A percentile compares a stretch with the other conserved stretches of the same genome.
phyloP scores from a whole-genome alignment of 2,888 invertebrate genomes.

The Flexamia atlantica region DNA sequence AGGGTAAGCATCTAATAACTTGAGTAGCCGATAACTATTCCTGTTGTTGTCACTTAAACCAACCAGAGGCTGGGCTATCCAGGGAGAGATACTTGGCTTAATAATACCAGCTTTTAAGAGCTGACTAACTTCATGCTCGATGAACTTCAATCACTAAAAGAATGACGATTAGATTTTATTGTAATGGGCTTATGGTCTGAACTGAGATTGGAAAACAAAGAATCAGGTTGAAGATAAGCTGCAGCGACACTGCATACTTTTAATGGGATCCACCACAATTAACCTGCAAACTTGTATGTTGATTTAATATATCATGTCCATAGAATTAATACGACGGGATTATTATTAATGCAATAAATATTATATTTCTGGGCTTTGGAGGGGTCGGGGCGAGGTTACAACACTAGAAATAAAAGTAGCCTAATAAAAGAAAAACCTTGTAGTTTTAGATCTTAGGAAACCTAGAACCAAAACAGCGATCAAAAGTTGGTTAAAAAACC shows the following conservation, averaged over 20 bases:
- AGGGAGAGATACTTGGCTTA: neutral
- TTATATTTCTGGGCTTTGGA: too few species aligned
- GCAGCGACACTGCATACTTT: neutral
- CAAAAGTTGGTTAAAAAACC: too few species aligned
- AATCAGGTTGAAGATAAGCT: neutral
- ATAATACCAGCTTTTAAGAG: neutral
- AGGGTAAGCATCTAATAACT: conserved; percentile 63
- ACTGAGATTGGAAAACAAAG: neutral
- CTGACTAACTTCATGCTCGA: neutral
- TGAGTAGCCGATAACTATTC: conserved; percentile 54
- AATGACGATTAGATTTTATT: neutral
- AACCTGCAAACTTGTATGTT: neutral
- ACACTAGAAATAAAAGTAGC: too few species aligned
- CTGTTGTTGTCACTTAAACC: neutral
- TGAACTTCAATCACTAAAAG: neutral
- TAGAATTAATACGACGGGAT: too few species aligned
- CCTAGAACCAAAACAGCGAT: too few species aligned
- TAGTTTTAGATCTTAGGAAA: too few species aligned
- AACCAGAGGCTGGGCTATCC: neutral
- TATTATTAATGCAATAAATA: too few species aligned
- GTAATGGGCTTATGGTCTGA: neutral
- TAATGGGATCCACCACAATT: neutral
- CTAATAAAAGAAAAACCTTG: too few species aligned
- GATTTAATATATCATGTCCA: neutral
- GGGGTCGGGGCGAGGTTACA: too few species aligned